Evolutionary conservation across 2,113 vertebrate species (phyloP), one percentile per base, ranked within the genome.

Genomic region (Dryoscopus gambensis): DNA sequence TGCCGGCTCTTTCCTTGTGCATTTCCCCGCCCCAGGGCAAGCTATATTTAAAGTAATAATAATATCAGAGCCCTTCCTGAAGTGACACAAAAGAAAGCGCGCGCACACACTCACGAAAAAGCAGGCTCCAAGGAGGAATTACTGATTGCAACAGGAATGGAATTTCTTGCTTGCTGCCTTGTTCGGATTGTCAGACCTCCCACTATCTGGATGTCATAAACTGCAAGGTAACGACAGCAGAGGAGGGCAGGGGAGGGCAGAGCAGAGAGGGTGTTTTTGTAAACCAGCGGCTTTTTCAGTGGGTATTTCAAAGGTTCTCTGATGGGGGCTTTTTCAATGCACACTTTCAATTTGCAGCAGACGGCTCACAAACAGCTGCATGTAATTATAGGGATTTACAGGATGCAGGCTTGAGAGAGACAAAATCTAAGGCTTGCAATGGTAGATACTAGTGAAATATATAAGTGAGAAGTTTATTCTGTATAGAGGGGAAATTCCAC

Each of bases 131-230:
- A 52, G 2, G 22, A 88, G 93, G 92, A 96, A 78, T 95, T 92
- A 90, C 88, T 47, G 94, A 91, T 95, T 96, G 94, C 91, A 86
- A 89, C 80, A 90, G 96, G 97, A 80, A 95, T 37, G 90, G 85
- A 97, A 96, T 90, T 56, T 96, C 97, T 97, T 90, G 82, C 95
- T 55, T 47, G 30, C 93, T 97, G 96, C 95, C 96, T 97, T 30
- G 14, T 78, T 97, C 80, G 40, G 83, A 84, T 95, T 91, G 71
- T 93, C 96, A 97, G 97, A 97, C 95, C 98, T 98, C 97, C 97
- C 96, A 97, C 97, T 95, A 33, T 87, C 86, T 77, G 76, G 78
- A 92, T 97, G 97, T 98, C 97, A 98, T 31, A 95, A 96, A 94
- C 95, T 90, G 95, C 94, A 91, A 98, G 98, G 97, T 96, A 95